Evolutionary conservation across 2,888 invertebrate genomes (phyloP), one percentile per base, ranked within the genome.

Genomic region (Chrysolina oricalcia): DNA sequence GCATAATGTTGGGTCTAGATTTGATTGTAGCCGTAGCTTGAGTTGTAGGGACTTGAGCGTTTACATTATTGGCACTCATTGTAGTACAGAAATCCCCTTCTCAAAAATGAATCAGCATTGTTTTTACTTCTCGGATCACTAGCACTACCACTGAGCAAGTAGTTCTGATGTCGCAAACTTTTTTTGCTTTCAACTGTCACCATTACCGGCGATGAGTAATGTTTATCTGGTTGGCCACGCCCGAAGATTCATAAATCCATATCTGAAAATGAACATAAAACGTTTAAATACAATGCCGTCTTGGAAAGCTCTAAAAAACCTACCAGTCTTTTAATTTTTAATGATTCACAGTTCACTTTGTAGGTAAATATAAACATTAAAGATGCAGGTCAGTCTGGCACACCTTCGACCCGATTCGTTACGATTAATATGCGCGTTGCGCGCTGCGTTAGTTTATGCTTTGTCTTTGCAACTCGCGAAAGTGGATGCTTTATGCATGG

Each of bases 1-100:
- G 92, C 88, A 88, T 89, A 67, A 89, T 89, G 81, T 89, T 89
- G 75, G 89, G 89, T 81, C 89, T 85, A 59, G 88, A 87, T 84
- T 89, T 89, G 75, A 89, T 89, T 74, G 89, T 89, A 65, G 89
- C 89, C 73, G 89, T 89, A 50, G 87, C 87, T 82, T 86, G 88
- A 70, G 88, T 87, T 72, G 88, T 86, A 78, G 87, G 85, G 75
- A 83, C 85, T 80, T 80, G 84, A 84, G 87, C 85, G 83, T 88
- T 89, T 65, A 88, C 87, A 84, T 89, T 89, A 83, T 88, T 89
- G 84, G 88, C 87, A 86, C 89, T 88, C 88, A 88, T 88, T 79
- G 78, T 80, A 43, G 59, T 62, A 70, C 68, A 41, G 50, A 69
- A 23, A 56, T 4, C 35, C 13, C 59, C 59, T 27, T 62, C 19